Base-by-base conservation (phyloP, 2,797 vertebrate species). In the Acrossocheilus wenchowensis region DNA sequence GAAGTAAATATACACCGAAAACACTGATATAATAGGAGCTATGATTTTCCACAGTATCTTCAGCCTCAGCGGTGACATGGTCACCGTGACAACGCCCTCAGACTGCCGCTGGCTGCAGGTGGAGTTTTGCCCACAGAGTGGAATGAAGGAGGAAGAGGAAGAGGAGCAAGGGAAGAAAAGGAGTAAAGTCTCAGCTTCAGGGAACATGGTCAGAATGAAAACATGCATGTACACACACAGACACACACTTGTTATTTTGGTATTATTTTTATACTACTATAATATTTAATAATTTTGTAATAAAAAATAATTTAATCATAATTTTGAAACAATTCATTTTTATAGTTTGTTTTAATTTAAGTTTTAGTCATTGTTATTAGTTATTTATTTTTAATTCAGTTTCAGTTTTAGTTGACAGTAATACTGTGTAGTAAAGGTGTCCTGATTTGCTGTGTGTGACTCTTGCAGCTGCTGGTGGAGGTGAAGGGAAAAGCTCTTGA, bases 91-190 rank as follows among this genome's bases (percentile, higher is more conserved):
- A 0, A 96, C 96, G 0, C 96, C 96, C 0, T 96, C 94, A 0
- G 95, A 96, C 92, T 96, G 95, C 89, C 95, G 95, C 92, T 98
- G 97, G 97, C 94, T 99, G 30, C 96, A 96, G 87, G 97, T 99
- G 86, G 96, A 96, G 92, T 96, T 97, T 91, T 90, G 81, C 85
- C 95, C 94, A 23, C 79, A 86, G 0, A 83, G 15, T 5, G 92
- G 78, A 81, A 78, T 36, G 81, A 87, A 83, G 43, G 88, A 75
- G 19, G 86, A 83, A 23, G 74, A 87, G 45, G 75, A 50, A 66
- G 87, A 88, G 45, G n/a, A 87, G 79, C 90, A 91, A 9, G 93
- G 94, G 93, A 95, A 84, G 82, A 86, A 74, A 23, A 96, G 88
- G 0, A 92, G 97, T 69, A 96, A 94, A 91, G 94, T 99, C 90